phyloP scores from a whole-genome alignment of 2,797 vertebrate genomes.

The Sebastes kiyomatsui region DNA sequence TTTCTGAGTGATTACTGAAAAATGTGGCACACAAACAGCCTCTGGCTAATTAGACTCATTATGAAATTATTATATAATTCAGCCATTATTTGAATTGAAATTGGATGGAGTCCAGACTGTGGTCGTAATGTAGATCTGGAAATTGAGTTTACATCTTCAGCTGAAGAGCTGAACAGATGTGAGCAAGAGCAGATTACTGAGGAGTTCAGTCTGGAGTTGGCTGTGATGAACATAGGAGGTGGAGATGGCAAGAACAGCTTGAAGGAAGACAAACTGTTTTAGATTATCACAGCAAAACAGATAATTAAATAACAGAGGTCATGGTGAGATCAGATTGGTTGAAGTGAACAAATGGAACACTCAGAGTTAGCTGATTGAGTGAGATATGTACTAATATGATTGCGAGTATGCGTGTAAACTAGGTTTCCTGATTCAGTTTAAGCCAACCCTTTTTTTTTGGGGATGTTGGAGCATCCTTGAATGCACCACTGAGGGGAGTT shows the following conservation, averaged over 20 bases:
- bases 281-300: not conserved
- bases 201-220: not conserved
- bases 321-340: not conserved
- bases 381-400: not conserved
- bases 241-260: not conserved
- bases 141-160: not conserved
- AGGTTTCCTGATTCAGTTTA: not conserved
- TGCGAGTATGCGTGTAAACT: not conserved
- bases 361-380: not conserved
- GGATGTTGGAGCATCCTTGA: not conserved
- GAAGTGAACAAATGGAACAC: not conserved
- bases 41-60: slow-evolving; percentile 4
- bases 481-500: not conserved
- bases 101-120: not conserved
- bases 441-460: not conserved
- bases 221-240: not conserved
- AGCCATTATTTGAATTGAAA: not conserved
- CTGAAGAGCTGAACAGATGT: not conserved
- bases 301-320: not conserved
- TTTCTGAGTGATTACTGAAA: not conserved
- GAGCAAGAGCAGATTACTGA: not conserved
- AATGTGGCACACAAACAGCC: not conserved
- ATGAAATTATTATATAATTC: slow-evolving; percentile 5
- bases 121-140: not conserved
- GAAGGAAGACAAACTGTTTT: not conserved